Evolutionary conservation across 2,888 invertebrate genomes (phyloP).

Genomic region (Harpalus rubripes): DNA sequence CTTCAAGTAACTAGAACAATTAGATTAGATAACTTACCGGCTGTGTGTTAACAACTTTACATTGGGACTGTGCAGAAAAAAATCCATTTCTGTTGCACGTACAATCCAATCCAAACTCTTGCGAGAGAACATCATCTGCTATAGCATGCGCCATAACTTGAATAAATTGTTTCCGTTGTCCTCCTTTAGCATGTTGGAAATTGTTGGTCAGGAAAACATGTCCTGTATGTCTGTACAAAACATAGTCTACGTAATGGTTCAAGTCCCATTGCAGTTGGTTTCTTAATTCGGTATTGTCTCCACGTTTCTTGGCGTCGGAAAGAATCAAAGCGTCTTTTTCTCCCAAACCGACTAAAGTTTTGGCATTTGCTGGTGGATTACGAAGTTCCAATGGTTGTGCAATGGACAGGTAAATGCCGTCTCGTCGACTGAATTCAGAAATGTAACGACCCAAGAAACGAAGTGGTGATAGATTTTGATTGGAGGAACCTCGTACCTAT

Average conservation of each 20-base stretch:
- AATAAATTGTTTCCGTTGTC: conserved; percentile 82
- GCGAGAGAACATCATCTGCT: conserved; percentile 75
- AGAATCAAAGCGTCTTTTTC: conserved; percentile 82
- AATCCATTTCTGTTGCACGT: conserved; percentile 73
- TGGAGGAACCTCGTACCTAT: conserved; percentile 84
- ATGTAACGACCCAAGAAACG: conserved; percentile 74
- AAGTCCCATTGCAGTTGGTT: conserved; percentile 79
- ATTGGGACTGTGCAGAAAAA: conserved; percentile 72
- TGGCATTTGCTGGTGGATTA: conserved; percentile 80
- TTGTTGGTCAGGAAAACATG: conserved; percentile 83
- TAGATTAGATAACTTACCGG: neutral
- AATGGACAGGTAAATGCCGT: conserved; percentile 82
- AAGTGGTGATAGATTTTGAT: conserved; percentile 78
- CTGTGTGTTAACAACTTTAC: conserved; percentile 69
- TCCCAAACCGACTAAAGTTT: conserved; percentile 83
- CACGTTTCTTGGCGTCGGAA: conserved; percentile 82
- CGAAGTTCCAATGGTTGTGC: conserved; percentile 81
- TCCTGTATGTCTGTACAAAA: conserved; percentile 81
- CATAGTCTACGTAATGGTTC: conserved; percentile 85
- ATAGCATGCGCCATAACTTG: conserved; percentile 79
- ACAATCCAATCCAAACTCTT: conserved; percentile 78
- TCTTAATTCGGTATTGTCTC: conserved; percentile 79
- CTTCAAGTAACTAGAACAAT: too few relatives aligned
- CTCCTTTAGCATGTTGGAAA: conserved; percentile 80
- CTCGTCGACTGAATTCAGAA: conserved; percentile 72